A percentile compares a stretch with the other conserved stretches of the same genome.
Conservation (phyloP, 2,113 vertebrate species). For the Turdus rufiventris region DNA sequence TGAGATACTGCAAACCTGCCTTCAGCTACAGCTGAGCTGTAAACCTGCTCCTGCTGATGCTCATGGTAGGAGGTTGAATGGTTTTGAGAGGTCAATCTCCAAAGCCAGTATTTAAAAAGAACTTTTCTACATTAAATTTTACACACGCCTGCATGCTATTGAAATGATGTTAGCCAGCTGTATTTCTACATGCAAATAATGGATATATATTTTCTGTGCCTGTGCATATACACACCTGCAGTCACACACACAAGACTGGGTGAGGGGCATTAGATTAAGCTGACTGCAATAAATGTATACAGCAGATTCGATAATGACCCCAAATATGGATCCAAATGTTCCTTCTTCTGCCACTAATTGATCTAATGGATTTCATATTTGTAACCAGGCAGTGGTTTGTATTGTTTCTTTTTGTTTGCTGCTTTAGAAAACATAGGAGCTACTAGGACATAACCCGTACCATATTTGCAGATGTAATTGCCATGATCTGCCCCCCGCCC, state of each 20-base stretch:
- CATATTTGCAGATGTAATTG: constrained; percentile 37
- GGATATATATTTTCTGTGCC: background rate
- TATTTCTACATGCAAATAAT: background rate
- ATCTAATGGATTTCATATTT: constrained; percentile 21
- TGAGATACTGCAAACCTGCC: background rate
- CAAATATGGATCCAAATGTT: background rate
- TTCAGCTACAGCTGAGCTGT: background rate
- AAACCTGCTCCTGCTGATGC: background rate
- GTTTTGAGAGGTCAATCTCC: background rate
- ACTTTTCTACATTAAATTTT: background rate
- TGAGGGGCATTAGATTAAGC: background rate
- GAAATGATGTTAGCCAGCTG: background rate
- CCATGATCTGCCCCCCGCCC: rapidly evolving
- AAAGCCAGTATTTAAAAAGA: background rate
- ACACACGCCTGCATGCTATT: background rate
- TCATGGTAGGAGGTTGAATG: rapidly evolving
- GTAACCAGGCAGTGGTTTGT: constrained; percentile 14
- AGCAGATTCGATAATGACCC: background rate
- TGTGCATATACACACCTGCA: background rate
- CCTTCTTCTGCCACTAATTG: background rate
- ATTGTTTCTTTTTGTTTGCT: constrained; percentile 30
- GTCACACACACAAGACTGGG: background rate
- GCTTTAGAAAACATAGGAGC: background rate
- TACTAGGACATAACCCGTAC: background rate
- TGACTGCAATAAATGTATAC: background rate